Conservation (phyloP, 35 echinoderm and acorn worm genomes). For the Chiridota heheva region DNA sequence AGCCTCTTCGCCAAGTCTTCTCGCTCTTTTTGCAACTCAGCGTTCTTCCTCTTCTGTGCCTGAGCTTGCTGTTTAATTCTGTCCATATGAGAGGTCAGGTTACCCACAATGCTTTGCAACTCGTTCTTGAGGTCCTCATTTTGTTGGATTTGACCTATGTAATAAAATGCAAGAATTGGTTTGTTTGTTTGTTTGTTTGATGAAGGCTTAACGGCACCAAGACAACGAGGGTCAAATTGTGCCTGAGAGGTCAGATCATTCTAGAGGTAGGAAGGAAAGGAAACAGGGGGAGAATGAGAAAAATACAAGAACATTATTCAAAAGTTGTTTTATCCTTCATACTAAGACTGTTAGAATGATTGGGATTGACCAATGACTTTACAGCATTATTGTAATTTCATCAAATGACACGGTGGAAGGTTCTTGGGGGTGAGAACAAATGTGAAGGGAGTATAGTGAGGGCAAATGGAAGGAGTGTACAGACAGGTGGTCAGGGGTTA, state of each 20-base stretch:
- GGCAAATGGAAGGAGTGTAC: too few relatives aligned
- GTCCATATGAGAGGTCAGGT: slow-evolving; percentile 74
- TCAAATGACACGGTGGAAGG: too few relatives aligned
- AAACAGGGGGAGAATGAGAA: background rate
- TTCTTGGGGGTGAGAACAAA: too few relatives aligned
- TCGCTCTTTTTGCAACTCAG: slow-evolving; percentile 65
- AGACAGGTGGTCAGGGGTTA: too few relatives aligned
- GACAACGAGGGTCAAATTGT: background rate
- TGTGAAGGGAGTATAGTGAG: too few relatives aligned
- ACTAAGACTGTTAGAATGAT: too few relatives aligned
- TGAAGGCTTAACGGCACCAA: background rate
- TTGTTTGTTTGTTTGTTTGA: too few relatives aligned
- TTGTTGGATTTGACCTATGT: slow-evolving; percentile 68
- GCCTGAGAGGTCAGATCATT: background rate
- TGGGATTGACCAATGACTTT: too few relatives aligned
- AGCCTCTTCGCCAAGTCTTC: slow-evolving; percentile 56
- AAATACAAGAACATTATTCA: background rate
- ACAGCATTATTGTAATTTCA: too few relatives aligned
- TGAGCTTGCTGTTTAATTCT: slow-evolving; percentile 63
- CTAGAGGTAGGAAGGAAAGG: background rate
- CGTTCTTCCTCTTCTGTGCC: slow-evolving; percentile 57
- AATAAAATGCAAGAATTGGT: slow-evolving; percentile 12
- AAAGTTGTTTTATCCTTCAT: too few relatives aligned
- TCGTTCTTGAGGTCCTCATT: slow-evolving; percentile 88
- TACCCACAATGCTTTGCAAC: slow-evolving; percentile 72